Base-by-base conservation (phyloP, 2,888 invertebrate species). In the Anarsia innoxiella region DNA sequence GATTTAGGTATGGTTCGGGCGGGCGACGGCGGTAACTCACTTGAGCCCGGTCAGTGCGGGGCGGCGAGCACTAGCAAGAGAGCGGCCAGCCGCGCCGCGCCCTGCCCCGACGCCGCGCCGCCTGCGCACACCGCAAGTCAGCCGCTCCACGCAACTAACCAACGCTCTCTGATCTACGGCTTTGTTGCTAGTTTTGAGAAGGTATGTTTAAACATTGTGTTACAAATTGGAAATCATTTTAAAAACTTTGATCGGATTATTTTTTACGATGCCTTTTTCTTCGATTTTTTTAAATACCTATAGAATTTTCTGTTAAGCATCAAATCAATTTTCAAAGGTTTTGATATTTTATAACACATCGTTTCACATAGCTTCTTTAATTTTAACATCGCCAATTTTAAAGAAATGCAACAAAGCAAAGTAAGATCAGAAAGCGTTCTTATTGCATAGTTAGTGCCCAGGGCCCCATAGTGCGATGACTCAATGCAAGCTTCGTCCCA, bases 401-500 rank as follows among this genome's bases (percentile, higher is more conserved):
- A n/a, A n/a, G n/a, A 19, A 16, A 8, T 28, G 10, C 23, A 32
- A 35, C 12, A 33, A 39, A 12, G 26, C 38, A 41, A n/a, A n/a
- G 23, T 13, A 9, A 12, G 50, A 56, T 64, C 60, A 66, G 58
- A 59, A 51, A 59, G 62, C 53, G 55, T 13, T n/a, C n/a, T n/a
- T n/a, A n/a, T 25, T 12, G 13, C 2, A 23, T 10, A 31, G 23
- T 23, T 32, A 32, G 64, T 54, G 49, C 60, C 66, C 69, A 69
- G 59, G 66, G 69, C 68, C 70, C 73, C 71, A 83, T 83, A 83
- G 80, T 84, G 83, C 83, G 83, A 83, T 83, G 83, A 84, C 83
- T 82, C 83, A 83, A 83, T 84, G 83, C 83, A 83, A 83, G 74
- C 82, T 83, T 80, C 74, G 76, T 80, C 82, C 72, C 72, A 66